phyloP scores from a whole-genome alignment of 2,888 invertebrate genomes.

The Caenorhabditis doughertyi region DNA sequence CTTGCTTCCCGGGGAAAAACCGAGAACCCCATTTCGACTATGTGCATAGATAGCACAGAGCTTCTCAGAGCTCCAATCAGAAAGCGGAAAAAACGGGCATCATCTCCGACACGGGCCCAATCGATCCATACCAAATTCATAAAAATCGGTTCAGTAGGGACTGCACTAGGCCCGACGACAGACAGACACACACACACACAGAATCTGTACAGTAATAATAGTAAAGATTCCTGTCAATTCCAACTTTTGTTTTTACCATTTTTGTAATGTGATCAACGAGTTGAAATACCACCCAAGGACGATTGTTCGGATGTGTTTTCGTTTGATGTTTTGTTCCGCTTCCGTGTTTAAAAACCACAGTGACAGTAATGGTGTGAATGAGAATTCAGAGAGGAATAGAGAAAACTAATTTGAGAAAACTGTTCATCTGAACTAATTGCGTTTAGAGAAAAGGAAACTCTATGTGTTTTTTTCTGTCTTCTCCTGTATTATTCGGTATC shows the following conservation, averaged over 20 bases:
- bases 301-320: conserved; percentile 33
- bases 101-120: no score
- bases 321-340: conserved; percentile 41
- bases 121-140: no score
- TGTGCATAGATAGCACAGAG: no score
- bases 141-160: no score
- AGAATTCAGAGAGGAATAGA: conserved; percentile 10
- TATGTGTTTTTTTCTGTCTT: conserved; percentile 13
- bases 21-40: no score
- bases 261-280: conserved; percentile 29
- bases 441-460: conserved; percentile 6
- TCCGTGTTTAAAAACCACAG: conserved; percentile 46
- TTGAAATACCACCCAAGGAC: conserved; percentile 46
- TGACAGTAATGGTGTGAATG: conserved; percentile 11
- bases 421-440: conserved; percentile 52
- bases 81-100: no score
- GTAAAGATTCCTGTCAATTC: no score
- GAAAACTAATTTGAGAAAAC: conserved; percentile 36
- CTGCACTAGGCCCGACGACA: no score
- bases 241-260: not conserved
- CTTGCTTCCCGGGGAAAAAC: no score
- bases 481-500: not conserved
- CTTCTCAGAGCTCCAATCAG: no score
- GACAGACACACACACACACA: no score
- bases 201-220: no score